Evolutionary conservation across 2,113 vertebrate species (phyloP), one percentile per base, ranked within the genome.

Genomic region (Corythornis madagascariensis): DNA sequence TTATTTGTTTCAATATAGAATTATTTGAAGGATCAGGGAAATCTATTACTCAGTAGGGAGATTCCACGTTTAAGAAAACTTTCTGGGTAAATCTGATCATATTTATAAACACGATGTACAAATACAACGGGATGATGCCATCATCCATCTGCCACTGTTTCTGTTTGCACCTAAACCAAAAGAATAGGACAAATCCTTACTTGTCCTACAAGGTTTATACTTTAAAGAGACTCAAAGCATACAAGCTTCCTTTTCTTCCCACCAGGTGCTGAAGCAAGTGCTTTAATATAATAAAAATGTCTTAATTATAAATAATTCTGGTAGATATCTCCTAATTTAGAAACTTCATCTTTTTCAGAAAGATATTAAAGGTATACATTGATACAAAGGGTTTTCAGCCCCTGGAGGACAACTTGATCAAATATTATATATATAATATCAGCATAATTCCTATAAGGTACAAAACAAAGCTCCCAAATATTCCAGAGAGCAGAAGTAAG

Each of bases 1-100:
- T 83, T 92, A 81, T 92, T 93, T 76, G 16, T 12, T 86, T 84
- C 77, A 96, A 50, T 60, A 74, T 13, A 71, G 70, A 94, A 25
- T 29, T 82, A 24, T 57, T 64, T 78, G 72, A 50, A 24, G 29
- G 74, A 93, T 88, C 21, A 82, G 22, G 40, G n/a, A 82, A 50
- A 78, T 71, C 47, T 71, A 45, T 78, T 88, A 13, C 57, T 64
- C 1, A 4, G 29, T 25, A 89, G 26, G 55, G 88, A 83, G 16
- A 86, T 31, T 63, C 7, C 24, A 9, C 9, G 3, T 76, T 91
- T 64, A 74, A 80, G 33, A 50, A 92, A 94, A 64, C 25, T 35
- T 71, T 83, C 21, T 50, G 52, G 48, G 10, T 78, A 80, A 70
- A 16, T 87, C 89, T 73, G 28, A 59, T 83, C 9, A 6, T 65